phyloP scores from a whole-genome alignment of 2,113 vertebrate species.

The Pipa parva region DNA sequence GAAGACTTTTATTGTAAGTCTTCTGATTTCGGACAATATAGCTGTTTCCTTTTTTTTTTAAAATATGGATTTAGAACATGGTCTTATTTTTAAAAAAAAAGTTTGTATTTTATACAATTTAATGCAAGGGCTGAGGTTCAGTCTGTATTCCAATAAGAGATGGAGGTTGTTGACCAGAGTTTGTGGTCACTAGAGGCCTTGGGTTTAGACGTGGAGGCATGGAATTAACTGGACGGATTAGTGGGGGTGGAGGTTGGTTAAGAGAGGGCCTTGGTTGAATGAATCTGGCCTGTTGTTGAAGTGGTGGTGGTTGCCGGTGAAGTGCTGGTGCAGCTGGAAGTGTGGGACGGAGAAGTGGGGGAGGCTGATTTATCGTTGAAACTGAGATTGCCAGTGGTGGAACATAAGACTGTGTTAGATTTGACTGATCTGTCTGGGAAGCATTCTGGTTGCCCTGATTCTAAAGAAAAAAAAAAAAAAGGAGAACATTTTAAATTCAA shows the following conservation, averaged over 20 bases:
- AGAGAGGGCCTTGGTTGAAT: slow-evolving; percentile 82
- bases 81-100: slow-evolving; percentile 35
- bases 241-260: slow-evolving; percentile 86
- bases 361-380: slow-evolving; percentile 84
- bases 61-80: slow-evolving; percentile 41
- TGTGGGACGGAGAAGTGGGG: slow-evolving; percentile 87
- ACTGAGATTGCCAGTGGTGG: slow-evolving; percentile 64
- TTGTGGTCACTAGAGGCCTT: slow-evolving; percentile 68
- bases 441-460: slow-evolving; percentile 73
- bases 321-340: slow-evolving; percentile 88
- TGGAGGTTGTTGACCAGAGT: slow-evolving; percentile 69
- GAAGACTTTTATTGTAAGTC: neutral
- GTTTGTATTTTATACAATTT: slow-evolving; percentile 45
- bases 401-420: slow-evolving; percentile 72
- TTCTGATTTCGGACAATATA: neutral
- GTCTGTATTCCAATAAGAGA: slow-evolving; percentile 79
- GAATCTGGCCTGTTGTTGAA: slow-evolving; percentile 91
- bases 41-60: slow-evolving; percentile 2
- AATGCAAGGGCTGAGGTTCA: slow-evolving; percentile 80
- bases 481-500: neutral
- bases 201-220: slow-evolving; percentile 92
- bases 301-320: slow-evolving; percentile 90
- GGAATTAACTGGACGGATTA: slow-evolving; percentile 90
- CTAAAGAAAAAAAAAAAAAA: slow-evolving; percentile 62
- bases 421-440: slow-evolving; percentile 78